These are phyloP conservation scores for Amaurobius ferox DNA, from an alignment of 2,888 invertebrate species.

Conservation along the genomic window DNA sequence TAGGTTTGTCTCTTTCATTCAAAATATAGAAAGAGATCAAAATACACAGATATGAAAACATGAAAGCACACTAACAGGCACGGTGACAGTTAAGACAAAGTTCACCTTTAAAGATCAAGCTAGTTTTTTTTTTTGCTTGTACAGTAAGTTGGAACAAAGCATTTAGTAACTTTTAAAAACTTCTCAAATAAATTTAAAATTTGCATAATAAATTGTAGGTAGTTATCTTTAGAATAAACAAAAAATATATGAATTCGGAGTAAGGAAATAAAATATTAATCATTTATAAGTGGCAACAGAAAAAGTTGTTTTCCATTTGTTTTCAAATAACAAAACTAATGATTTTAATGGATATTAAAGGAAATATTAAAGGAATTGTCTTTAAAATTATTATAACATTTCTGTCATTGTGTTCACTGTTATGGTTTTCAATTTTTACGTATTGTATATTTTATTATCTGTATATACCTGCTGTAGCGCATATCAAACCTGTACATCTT, in stretches of 20 bases:
- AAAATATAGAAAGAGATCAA: not conserved
- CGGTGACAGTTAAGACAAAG: too few species aligned
- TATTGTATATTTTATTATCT: slow-evolving; percentile 62
- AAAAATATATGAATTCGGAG: too few species aligned
- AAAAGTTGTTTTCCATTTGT: not conserved
- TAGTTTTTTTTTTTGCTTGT: too few species aligned
- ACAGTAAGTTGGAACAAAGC: too few species aligned
- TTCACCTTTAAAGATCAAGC: too few species aligned
- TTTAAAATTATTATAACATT: slow-evolving; percentile 35
- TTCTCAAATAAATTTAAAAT: too few species aligned
- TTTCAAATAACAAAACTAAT: not conserved
- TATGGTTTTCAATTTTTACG: slow-evolving; percentile 58
- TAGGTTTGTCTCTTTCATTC: not conserved
- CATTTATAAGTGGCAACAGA: not conserved
- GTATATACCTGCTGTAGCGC: slow-evolving; percentile 60
- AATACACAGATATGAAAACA: slow-evolving; percentile 26
- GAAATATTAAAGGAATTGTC: slow-evolving; percentile 15
- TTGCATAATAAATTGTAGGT: too few species aligned
- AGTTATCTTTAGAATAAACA: too few species aligned
- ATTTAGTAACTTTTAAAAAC: too few species aligned
- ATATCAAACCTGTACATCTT: slow-evolving; percentile 48
- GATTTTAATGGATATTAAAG: slow-evolving; percentile 41
- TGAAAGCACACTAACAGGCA: too few species aligned
- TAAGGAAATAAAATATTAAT: too few species aligned
- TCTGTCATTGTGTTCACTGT: slow-evolving; percentile 23